These are phyloP conservation scores for Cyrtodaria siliqua DNA, from an alignment of 2,888 invertebrate genomes.

Conservation along the genomic window DNA sequence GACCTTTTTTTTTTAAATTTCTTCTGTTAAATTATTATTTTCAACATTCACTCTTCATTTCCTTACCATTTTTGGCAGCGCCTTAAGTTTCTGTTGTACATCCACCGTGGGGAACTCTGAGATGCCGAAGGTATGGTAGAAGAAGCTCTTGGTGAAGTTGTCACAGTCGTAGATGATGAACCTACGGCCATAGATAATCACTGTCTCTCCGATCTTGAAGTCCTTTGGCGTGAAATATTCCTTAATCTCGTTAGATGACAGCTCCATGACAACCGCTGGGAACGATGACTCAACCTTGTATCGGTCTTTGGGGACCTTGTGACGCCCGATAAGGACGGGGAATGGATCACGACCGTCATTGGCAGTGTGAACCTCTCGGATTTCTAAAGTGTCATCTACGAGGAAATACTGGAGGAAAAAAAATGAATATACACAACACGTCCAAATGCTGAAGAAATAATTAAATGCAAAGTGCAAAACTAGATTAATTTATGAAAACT, in stretches of 20 bases:
- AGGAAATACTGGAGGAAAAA: conserved; percentile 89
- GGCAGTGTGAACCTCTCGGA: conserved; percentile 91
- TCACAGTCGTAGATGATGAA: conserved; percentile 94
- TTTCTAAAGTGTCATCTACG: conserved; percentile 92
- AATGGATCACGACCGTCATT: conserved; percentile 93
- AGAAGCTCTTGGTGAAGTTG: conserved; percentile 92
- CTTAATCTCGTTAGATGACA: conserved; percentile 90
- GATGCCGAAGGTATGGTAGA: conserved; percentile 87
- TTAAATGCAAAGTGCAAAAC: no score
- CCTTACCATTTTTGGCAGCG: conserved; percentile 83
- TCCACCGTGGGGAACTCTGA: conserved; percentile 86
- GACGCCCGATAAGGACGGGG: conserved; percentile 91
- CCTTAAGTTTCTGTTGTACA: conserved; percentile 75
- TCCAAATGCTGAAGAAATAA: no score
- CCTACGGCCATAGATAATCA: conserved; percentile 85
- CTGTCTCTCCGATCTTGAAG: conserved; percentile 90
- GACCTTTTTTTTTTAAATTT: no score
- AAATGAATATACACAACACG: no score
- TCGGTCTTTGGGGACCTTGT: conserved; percentile 88
- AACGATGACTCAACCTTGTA: conserved; percentile 82
- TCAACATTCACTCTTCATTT: no score
- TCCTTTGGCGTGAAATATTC: conserved; percentile 93
- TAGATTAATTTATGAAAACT: no score
- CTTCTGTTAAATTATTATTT: no score
- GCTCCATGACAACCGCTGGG: conserved; percentile 90